Conservation (phyloP, 2,113 vertebrate genomes). For the Melierax canorus region DNA sequence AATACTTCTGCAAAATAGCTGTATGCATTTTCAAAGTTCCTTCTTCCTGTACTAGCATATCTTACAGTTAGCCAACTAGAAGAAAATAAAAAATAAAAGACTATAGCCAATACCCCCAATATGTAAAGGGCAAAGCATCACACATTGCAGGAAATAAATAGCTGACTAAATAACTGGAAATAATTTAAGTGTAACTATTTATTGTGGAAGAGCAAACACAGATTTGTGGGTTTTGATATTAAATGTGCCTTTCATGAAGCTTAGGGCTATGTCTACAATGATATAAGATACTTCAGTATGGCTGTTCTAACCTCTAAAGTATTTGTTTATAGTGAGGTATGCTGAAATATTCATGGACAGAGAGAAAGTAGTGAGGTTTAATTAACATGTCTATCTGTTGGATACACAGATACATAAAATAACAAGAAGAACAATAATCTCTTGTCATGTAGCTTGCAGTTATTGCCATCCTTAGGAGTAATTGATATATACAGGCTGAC, state of each 20-base stretch:
- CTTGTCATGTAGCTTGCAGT: background rate
- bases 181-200: background rate
- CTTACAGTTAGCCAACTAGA: background rate
- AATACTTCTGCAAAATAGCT: background rate
- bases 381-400: background rate
- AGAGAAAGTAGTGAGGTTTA: background rate
- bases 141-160: background rate
- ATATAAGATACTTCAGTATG: background rate
- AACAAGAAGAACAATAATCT: background rate
- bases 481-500: background rate
- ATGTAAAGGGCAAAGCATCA: background rate
- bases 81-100: background rate
- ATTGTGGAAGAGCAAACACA: background rate
- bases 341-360: background rate
- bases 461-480: background rate
- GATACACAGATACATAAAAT: background rate
- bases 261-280: background rate
- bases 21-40: background rate
- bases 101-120: background rate
- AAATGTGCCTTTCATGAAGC: background rate
- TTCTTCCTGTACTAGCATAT: background rate
- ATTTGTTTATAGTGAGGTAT: background rate
- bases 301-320: background rate
- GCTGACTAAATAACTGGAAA: background rate
- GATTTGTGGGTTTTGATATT: background rate